Evolutionary conservation across 2,888 invertebrate species (phyloP), one percentile per base, ranked within the genome.

Genomic region (Athripsodes cinereus): DNA sequence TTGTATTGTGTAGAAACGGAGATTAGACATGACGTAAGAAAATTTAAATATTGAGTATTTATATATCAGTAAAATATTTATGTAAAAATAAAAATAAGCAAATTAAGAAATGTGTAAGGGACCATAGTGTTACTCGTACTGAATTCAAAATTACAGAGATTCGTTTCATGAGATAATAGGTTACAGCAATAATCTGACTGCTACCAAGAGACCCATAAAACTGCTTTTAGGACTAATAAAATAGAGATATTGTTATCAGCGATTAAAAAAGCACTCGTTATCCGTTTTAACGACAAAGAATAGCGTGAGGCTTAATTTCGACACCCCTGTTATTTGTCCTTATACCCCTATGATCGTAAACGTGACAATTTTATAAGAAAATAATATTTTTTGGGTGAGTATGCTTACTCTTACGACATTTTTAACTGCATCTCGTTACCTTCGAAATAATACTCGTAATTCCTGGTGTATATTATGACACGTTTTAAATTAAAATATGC

Each of bases 241-340:
- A 47, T 20, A 47, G 21, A 10, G 47, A 47, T 47, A 47, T 47
- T 47, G 47, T 47, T 47, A 47, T 47, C 47, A 21, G 21, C 47
- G 47, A 47, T 47, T 47, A 47, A 47, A 47, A 47, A 47, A 47
- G 21, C 21, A 47, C 47, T 47, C 47, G 47, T 47, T 47, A 47
- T 47, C 47, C 47, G 16, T 47, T 26, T 47, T 47, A 47, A 47
- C 47, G 47, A 47, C 47, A 21, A 19, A 47, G 21, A 47, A 16
- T 40, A 40, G 40, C 40, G 40, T 40, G 13, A 40, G 16, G 40
- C 40, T 40, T 16, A 40, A 16, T 40, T 40, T 16, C 16, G 16
- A 13, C 40, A 40, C 40, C 40, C 40, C 40, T 40, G 40, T 16
- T 40, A 40, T 40, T 40, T 40, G 40, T 40, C 40, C 40, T 40